These are phyloP conservation scores for Rhagonycha lutea DNA, from an alignment of 2,888 invertebrate genomes.

Conservation along the genomic window DNA sequence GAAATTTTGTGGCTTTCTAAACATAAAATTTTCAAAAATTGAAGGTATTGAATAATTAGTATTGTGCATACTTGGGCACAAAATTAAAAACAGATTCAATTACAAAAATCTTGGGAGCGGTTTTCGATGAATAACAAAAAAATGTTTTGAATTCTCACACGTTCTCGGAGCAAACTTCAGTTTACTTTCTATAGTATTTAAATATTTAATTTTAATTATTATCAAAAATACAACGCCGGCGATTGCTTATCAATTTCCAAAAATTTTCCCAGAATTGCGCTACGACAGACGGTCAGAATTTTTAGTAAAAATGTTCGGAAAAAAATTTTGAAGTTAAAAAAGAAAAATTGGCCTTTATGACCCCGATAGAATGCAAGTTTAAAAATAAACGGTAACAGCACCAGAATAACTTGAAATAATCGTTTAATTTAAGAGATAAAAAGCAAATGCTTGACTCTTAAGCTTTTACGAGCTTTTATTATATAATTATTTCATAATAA, in stretches of 20 bases:
- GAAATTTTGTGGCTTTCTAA: too few species aligned
- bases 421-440: not conserved
- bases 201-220: too few species aligned
- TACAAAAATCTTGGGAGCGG: too few species aligned
- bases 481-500: constrained; percentile 36
- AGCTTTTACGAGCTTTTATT: constrained; percentile 28
- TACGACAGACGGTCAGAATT: not conserved
- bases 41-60: too few species aligned
- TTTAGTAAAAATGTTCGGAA: not conserved
- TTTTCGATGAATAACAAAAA: too few species aligned
- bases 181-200: too few species aligned
- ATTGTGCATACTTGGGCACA: too few species aligned
- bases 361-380: not conserved
- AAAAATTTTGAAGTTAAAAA: not conserved
- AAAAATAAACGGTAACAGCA: not conserved
- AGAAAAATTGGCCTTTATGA: not conserved
- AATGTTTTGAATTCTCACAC: too few species aligned
- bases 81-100: too few species aligned
- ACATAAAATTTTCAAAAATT: too few species aligned
- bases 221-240: not conserved
- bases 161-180: too few species aligned
- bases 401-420: not conserved
- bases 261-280: not conserved
- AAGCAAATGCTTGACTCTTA: not conserved
- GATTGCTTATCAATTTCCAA: not conserved